phyloP scores from a whole-genome alignment of 2,113 vertebrate genomes.

The Rynchops niger region DNA sequence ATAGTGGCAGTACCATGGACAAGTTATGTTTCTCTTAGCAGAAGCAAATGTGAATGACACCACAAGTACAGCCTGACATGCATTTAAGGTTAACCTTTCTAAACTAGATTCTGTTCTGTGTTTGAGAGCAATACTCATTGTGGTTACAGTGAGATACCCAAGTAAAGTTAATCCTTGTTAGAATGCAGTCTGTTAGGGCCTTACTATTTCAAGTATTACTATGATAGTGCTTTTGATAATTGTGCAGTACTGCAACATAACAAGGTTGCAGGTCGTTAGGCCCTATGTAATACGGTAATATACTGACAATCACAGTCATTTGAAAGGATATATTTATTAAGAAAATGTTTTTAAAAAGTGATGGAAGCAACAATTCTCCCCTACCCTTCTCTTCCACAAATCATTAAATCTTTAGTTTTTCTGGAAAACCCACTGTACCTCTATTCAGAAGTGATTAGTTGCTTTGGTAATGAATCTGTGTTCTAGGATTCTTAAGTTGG shows the following conservation, averaged over 20 bases:
- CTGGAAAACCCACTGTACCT: conserved; percentile 18
- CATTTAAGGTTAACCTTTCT: conserved; percentile 76
- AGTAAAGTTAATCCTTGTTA: conserved; percentile 68
- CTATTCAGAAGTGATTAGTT: conserved; percentile 30
- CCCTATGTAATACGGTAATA: conserved; percentile 72
- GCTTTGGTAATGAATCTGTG: conserved; percentile 16
- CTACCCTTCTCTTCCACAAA: conserved; percentile 29
- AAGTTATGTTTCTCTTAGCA: conserved; percentile 70
- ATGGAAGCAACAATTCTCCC: conserved; percentile 68
- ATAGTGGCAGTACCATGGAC: conserved; percentile 74
- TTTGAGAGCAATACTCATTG: conserved; percentile 81
- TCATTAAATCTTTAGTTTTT: conserved; percentile 18
- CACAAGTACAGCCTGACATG: conserved; percentile 77
- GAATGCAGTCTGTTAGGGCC: conserved; percentile 78
- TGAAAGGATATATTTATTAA: conserved; percentile 75
- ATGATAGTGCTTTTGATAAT: conserved; percentile 60
- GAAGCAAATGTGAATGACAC: conserved; percentile 75
- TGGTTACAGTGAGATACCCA: conserved; percentile 74
- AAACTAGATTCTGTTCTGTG: conserved; percentile 72
- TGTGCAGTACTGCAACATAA: conserved; percentile 53
- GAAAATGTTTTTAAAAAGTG: conserved; percentile 67
- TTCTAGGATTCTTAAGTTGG: conserved; percentile 8
- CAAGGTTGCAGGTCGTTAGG: conserved; percentile 64
- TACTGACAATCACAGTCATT: conserved; percentile 82
- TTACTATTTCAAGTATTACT: conserved; percentile 69